phyloP scores from a whole-genome alignment of 1,140 invertebrate genomes.

The Acromyrmex heyeri region DNA sequence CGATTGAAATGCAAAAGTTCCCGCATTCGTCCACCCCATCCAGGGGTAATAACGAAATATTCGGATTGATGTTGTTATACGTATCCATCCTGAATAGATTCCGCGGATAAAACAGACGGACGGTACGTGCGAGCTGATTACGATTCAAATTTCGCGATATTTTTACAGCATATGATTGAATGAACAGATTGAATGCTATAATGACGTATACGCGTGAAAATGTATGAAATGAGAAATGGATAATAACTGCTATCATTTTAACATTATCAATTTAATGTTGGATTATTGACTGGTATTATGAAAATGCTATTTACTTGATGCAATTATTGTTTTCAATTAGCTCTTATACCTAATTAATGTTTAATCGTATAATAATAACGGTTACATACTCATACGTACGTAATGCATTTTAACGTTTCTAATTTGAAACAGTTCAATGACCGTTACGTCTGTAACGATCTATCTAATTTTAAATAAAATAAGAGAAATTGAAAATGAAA shows the following conservation, averaged over 20 bases:
- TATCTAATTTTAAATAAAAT: background rate
- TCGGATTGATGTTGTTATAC: slow-evolving; percentile 24
- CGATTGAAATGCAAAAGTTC: slow-evolving; percentile 41
- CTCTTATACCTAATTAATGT: slow-evolving; percentile 39
- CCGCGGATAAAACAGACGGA: slow-evolving; percentile 7
- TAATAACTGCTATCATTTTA: slow-evolving; percentile 39
- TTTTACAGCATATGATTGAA: slow-evolving; percentile 5
- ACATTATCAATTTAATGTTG: slow-evolving; percentile 28
- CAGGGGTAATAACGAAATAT: slow-evolving; percentile 45
- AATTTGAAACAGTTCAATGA: slow-evolving; percentile 12
- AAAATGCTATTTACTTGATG: slow-evolving; percentile 13
- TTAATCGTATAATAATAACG: slow-evolving; percentile 24
- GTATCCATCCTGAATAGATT: slow-evolving; percentile 39
- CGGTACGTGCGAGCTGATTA: slow-evolving; percentile 17
- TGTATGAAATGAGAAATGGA: slow-evolving; percentile 10
- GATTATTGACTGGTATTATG: slow-evolving; percentile 32
- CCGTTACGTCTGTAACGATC: background rate
- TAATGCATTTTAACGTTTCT: background rate
- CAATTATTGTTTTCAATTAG: slow-evolving; percentile 47
- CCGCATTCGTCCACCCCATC: background rate
- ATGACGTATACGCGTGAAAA: background rate
- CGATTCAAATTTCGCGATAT: background rate
- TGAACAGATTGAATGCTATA: slow-evolving; percentile 13
- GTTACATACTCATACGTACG: background rate
- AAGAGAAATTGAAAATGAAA: background rate